Percentiles rank a stretch among this genome's conserved stretches.
phyloP scores from a whole-genome alignment of 2,888 invertebrate genomes.

The Ligdia adustata region DNA sequence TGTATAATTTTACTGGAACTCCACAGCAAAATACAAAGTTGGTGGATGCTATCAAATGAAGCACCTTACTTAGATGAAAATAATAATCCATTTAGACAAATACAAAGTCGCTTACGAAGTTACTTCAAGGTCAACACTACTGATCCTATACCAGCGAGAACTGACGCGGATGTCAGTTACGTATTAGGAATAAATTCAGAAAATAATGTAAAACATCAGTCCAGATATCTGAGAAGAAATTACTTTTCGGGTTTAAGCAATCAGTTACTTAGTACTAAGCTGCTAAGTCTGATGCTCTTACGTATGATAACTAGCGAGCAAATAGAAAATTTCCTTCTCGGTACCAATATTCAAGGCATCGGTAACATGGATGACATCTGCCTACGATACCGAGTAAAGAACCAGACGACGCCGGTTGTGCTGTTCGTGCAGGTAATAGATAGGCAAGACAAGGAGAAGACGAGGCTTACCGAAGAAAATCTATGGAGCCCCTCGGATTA shows the following conservation, averaged over 20 bases:
- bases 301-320: constrained; percentile 41
- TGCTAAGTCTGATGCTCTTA: constrained; percentile 43
- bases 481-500: constrained; percentile 38
- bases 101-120: no score
- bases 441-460: constrained; percentile 42
- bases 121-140: no score
- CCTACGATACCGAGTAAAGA: constrained; percentile 39
- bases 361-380: constrained; percentile 52
- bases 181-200: no score
- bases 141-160: no score
- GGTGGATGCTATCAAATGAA: no score
- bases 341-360: constrained; percentile 46
- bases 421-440: constrained; percentile 52
- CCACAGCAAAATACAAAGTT: constrained; percentile 54
- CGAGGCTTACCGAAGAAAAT: constrained; percentile 41
- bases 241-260: constrained; percentile 33
- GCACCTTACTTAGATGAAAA: no score
- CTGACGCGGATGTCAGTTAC: no score
- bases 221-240: constrained; percentile 27
- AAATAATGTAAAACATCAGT: no score
- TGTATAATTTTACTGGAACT: constrained; percentile 50
- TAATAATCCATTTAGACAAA: no score
- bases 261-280: constrained; percentile 41
- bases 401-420: constrained; percentile 31
- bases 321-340: constrained; percentile 44